Evolutionary conservation across 1,140 invertebrate genomes (phyloP).

Genomic region (Bombus haemorrhoidalis): DNA sequence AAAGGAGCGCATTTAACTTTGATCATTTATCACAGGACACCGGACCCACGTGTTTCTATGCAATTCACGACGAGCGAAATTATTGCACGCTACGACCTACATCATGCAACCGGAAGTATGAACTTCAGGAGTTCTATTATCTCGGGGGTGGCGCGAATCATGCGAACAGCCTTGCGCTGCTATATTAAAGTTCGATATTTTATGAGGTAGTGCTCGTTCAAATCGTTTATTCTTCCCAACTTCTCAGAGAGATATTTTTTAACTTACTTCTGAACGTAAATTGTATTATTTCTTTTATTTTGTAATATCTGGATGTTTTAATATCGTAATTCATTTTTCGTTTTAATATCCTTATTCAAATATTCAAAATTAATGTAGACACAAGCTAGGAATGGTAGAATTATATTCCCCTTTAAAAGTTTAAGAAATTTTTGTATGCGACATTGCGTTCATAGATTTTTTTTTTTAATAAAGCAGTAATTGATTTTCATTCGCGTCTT

Average conservation of each 20-base stretch:
- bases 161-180: background rate
- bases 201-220: background rate
- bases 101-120: slow-evolving; percentile 27
- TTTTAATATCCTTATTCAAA: no score
- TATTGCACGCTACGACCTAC: slow-evolving; percentile 28
- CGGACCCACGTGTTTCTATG: slow-evolving; percentile 13
- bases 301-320: background rate
- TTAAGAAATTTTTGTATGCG: no score
- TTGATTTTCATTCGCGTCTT: no score
- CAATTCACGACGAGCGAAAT: slow-evolving; percentile 21
- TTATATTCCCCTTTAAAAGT: no score
- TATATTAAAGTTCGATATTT: slow-evolving; percentile 28
- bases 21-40: slow-evolving; percentile 21
- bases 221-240: background rate
- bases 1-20: slow-evolving; percentile 26
- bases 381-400: no score
- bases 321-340: no score
- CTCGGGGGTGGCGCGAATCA: background rate
- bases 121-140: slow-evolving; percentile 25
- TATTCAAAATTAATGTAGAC: no score
- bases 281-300: background rate
- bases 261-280: background rate
- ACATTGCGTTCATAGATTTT: no score
- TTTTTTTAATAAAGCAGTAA: no score
- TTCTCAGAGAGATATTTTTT: background rate